Conservation (phyloP, 2,113 vertebrate genomes). For the Gallinago undulata region DNA sequence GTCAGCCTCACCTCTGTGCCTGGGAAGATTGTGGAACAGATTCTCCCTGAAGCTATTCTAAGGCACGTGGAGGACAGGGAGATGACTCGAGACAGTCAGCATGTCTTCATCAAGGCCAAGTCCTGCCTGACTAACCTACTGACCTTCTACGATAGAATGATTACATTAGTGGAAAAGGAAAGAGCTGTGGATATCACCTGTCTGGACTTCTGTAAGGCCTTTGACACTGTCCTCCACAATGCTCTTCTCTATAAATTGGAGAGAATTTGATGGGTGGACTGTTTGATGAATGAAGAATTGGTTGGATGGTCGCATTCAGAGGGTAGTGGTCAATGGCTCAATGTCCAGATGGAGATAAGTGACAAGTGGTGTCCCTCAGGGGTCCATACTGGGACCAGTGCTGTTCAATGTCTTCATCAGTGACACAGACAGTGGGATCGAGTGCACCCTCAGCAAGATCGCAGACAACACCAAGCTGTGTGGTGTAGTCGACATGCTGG, state of each 20-base stretch:
- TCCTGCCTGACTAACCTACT: background rate
- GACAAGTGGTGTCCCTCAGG: background rate
- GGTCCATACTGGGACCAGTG: background rate
- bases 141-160: background rate
- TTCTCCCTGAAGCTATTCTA: background rate
- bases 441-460: background rate
- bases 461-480: background rate
- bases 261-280: background rate
- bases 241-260: background rate
- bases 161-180: background rate
- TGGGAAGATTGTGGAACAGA: background rate
- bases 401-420: background rate
- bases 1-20: background rate
- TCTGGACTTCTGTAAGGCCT: background rate
- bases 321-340: background rate
- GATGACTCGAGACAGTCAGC: background rate
- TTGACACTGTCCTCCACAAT: background rate
- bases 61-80: background rate
- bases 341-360: background rate
- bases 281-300: background rate
- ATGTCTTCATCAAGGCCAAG: background rate
- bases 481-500: background rate
- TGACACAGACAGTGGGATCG: background rate
- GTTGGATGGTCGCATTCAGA: background rate
- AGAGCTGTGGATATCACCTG: background rate